Base-by-base conservation (phyloP, 2,888 invertebrate genomes). In the Acrocyrtus sp. region DNA sequence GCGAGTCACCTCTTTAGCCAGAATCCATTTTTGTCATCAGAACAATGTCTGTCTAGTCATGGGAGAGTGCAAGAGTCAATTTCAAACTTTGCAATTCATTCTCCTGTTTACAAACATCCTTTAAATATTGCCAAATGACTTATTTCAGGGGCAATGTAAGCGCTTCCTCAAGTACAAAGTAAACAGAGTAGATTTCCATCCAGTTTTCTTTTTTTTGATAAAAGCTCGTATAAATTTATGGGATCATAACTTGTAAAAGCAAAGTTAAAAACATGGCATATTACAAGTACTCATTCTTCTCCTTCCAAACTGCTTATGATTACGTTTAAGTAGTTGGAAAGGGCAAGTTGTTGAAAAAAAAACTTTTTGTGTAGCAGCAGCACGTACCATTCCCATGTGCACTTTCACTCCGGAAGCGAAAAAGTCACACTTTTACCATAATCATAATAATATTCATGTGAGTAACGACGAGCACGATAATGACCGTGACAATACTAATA, bases 341-440 rank as follows among this genome's bases (percentile, higher is more conserved):
- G n/a, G n/a, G n/a, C n/a, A n/a, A n/a, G n/a, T 53, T 27, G 27
- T n/a, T 27, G 1, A 53, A 56, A 51, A 22, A 51, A 24, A 21
- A 12, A 26, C 24, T 51, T n/a, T 19, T 19, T 19, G 26, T 26
- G 24, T 34, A 34, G 34, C 34, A n/a, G n/a, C n/a, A n/a, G n/a
- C n/a, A n/a, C n/a, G n/a, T n/a, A n/a, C n/a, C n/a, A n/a, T n/a
- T n/a, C n/a, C n/a, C n/a, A n/a, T n/a, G n/a, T n/a, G n/a, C n/a
- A n/a, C n/a, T n/a, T n/a, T n/a, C n/a, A n/a, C n/a, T n/a, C 34
- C 34, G 34, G 34, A 34, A 34, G 34, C 34, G 34, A 34, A n/a
- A n/a, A n/a, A 12, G 34, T 34, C 34, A 34, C 12, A 34, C 34
- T 34, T 34, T 34, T 34, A 34, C 34, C 34, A 34, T 34, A 34